These are phyloP conservation scores for Yponomeuta plumbellus DNA, from an alignment of 2,888 invertebrate species.

Conservation along the genomic window DNA sequence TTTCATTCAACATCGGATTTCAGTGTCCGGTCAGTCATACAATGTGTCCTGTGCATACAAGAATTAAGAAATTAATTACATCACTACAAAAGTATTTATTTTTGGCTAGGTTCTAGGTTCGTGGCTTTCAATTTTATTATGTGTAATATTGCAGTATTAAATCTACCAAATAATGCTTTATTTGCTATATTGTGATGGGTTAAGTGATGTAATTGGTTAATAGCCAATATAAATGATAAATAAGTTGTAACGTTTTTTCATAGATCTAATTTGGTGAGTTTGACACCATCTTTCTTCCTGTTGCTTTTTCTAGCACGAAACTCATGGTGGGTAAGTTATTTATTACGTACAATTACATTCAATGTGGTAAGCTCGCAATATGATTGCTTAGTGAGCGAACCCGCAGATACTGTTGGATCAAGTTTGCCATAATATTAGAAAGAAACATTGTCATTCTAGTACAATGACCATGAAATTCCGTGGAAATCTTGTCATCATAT, in stretches of 20 bases:
- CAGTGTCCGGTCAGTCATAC: too few relatives aligned
- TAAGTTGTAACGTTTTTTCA: not conserved
- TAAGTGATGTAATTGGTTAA: not conserved
- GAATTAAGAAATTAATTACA: not conserved
- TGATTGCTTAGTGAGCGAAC: too few relatives aligned
- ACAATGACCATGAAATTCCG: too few relatives aligned
- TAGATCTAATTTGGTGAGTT: not conserved
- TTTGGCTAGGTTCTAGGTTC: slow-evolving; percentile 47
- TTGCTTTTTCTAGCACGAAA: not conserved
- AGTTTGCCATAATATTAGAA: too few relatives aligned
- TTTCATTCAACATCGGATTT: not conserved
- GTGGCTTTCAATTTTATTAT: slow-evolving; percentile 24
- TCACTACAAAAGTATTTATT: slow-evolving; percentile 39
- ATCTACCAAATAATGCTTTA: slow-evolving; percentile 22
- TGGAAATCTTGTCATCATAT: too few relatives aligned
- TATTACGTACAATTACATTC: too few relatives aligned
- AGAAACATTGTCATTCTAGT: too few relatives aligned
- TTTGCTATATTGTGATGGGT: slow-evolving; percentile 1
- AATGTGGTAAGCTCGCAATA: too few relatives aligned
- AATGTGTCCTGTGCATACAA: not conserved
- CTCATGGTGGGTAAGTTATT: not conserved
- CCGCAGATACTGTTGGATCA: too few relatives aligned
- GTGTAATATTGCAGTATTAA: slow-evolving; percentile 31
- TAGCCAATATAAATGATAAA: not conserved
- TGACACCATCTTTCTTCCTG: slow-evolving; percentile 13